These are phyloP conservation scores for Pogonomyrmex barbatus DNA, from an alignment of 1,140 invertebrate genomes.

Conservation along the genomic window DNA sequence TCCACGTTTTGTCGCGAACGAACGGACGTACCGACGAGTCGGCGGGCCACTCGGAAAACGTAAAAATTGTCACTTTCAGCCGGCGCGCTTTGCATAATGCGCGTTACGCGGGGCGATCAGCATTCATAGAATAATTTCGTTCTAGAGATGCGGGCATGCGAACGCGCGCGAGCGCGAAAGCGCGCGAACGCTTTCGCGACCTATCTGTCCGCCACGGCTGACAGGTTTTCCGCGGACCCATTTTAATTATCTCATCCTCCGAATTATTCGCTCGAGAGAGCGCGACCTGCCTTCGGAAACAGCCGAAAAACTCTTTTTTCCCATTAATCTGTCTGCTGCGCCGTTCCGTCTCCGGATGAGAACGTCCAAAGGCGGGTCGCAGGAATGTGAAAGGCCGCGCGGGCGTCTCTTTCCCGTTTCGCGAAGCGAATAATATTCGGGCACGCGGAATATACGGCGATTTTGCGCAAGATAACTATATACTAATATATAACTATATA, in stretches of 20 bases:
- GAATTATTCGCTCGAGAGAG: constrained; percentile 78
- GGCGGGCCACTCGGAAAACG: constrained; percentile 69
- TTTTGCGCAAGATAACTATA: constrained; percentile 11
- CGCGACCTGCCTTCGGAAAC: constrained; percentile 66
- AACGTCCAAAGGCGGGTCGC: constrained; percentile 40
- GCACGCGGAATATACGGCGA: background rate
- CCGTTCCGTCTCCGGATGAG: constrained; percentile 58
- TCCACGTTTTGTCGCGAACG: constrained; percentile 77
- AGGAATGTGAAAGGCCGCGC: constrained; percentile 36
- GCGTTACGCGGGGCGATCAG: constrained; percentile 76
- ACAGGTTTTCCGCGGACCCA: constrained; percentile 78
- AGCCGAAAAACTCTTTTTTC: constrained; percentile 63
- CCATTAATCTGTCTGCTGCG: constrained; percentile 61
- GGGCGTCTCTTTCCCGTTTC: constrained; percentile 23
- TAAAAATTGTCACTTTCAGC: constrained; percentile 81
- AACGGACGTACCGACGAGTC: constrained; percentile 60
- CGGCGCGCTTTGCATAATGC: constrained; percentile 78
- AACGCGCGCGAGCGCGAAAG: constrained; percentile 20
- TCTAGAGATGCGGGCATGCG: constrained; percentile 66
- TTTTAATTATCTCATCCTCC: constrained; percentile 83
- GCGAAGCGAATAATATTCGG: constrained; percentile 10
- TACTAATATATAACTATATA: background rate
- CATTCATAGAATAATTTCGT: constrained; percentile 84
- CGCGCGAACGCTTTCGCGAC: constrained; percentile 60
- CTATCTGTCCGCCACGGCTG: constrained; percentile 79